Evolutionary conservation across 2,113 vertebrate species (phyloP).

Genomic region (Eptesicus fuscus): DNA sequence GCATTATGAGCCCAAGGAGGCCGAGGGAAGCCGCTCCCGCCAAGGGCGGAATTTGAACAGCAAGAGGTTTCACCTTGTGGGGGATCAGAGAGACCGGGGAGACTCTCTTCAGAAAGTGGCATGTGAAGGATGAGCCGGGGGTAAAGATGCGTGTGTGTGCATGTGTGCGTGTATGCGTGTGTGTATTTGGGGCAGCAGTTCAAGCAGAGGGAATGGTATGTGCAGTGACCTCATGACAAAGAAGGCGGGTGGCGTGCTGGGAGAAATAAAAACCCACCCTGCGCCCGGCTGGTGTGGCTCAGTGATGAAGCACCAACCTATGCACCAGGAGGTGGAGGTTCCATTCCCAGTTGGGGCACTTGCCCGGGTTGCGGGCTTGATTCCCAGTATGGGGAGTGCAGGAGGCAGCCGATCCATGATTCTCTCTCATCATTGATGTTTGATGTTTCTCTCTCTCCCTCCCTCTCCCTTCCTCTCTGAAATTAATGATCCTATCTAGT

Average conservation of each 20-base stretch:
- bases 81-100: neutral
- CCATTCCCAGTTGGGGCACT: too few species aligned
- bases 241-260: neutral
- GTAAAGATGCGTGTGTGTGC: neutral
- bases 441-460: too few species aligned
- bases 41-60: neutral
- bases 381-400: too few species aligned
- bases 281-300: too few species aligned
- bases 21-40: neutral
- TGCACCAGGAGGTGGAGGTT: too few species aligned
- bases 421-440: too few species aligned
- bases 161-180: neutral
- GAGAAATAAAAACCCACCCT: neutral
- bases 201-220: neutral
- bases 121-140: neutral
- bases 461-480: too few species aligned
- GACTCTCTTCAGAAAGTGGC: neutral
- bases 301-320: too few species aligned
- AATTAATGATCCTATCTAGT: too few species aligned
- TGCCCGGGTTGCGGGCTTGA: too few species aligned
- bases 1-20: neutral
- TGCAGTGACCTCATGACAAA: neutral
- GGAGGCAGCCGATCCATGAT: too few species aligned
- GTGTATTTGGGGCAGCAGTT: neutral
- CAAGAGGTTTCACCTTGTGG: neutral